Percentiles rank a stretch among this genome's conserved stretches.
phyloP scores from a whole-genome alignment of 2,797 vertebrate species.

The Parambassis ranga region DNA sequence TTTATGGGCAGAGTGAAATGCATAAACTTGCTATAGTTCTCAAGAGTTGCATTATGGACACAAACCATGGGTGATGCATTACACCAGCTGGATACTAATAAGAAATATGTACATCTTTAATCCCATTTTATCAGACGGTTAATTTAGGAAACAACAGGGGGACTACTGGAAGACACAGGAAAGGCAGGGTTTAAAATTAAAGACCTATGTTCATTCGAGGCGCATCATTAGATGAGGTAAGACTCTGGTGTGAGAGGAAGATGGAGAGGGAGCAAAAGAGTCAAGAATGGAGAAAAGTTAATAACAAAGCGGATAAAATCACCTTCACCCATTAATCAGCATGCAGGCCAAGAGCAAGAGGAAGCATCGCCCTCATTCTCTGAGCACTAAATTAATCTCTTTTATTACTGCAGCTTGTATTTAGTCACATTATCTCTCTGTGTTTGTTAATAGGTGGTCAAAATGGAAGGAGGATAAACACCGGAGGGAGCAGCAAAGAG shows the following conservation, averaged over 20 bases:
- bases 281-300: constrained; percentile 55
- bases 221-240: constrained; percentile 53
- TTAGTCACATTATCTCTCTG: constrained; percentile 59
- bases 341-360: constrained; percentile 37
- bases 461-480: constrained; percentile 44
- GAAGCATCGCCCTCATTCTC: constrained; percentile 36
- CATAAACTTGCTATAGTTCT: not conserved
- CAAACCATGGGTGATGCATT: no score
- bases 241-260: constrained; percentile 41
- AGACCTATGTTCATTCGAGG: constrained; percentile 36
- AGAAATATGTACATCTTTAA: constrained; percentile 18
- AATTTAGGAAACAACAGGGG: constrained; percentile 19
- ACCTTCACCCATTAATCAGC: constrained; percentile 55
- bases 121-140: not conserved
- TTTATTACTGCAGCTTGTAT: constrained; percentile 45
- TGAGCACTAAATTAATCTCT: constrained; percentile 39
- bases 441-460: constrained; percentile 64
- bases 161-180: constrained; percentile 34
- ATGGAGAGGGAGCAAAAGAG: constrained; percentile 49
- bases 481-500: constrained; percentile 57
- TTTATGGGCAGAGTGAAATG: not conserved
- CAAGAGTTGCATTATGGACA: no score
- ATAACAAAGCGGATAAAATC: constrained; percentile 64
- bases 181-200: constrained; percentile 34
- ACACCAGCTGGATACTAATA: constrained; percentile 12